Evolutionary conservation across 2,888 invertebrate genomes (phyloP).

Genomic region (Caenorhabditis becei): DNA sequence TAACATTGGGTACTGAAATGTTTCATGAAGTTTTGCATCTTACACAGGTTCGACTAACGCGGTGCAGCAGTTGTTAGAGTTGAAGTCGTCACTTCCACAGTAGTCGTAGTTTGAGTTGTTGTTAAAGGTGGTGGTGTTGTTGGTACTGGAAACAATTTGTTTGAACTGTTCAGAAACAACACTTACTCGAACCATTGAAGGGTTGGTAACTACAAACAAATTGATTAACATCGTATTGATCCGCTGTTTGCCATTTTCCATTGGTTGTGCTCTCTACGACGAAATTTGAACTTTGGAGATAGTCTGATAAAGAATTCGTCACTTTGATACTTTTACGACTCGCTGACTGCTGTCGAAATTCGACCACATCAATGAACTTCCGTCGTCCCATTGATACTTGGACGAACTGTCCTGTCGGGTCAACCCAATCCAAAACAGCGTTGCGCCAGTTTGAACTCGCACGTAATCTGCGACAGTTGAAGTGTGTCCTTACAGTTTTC

Average conservation of each 20-base stretch:
- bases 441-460: background rate
- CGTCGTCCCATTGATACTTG: slow-evolving; percentile 18
- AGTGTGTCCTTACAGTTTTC: background rate
- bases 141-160: background rate
- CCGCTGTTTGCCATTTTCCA: background rate
- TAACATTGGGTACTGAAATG: slow-evolving; percentile 28
- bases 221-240: background rate
- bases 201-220: background rate
- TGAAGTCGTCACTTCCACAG: background rate
- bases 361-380: background rate
- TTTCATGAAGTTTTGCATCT: too few species aligned
- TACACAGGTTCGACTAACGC: slow-evolving; percentile 10
- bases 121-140: background rate
- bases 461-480: background rate
- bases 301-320: too few species aligned
- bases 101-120: background rate
- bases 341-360: slow-evolving; percentile 9
- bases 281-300: background rate
- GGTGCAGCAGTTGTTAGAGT: slow-evolving; percentile 24
- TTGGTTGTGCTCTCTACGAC: background rate
- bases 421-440: slow-evolving; percentile 16
- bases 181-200: background rate
- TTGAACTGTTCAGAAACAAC: background rate
- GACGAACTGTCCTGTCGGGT: background rate
- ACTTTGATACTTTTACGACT: background rate